Evolutionary conservation across 2,797 vertebrate genomes (phyloP).

Genomic region (Hemibagrus guttatus): DNA sequence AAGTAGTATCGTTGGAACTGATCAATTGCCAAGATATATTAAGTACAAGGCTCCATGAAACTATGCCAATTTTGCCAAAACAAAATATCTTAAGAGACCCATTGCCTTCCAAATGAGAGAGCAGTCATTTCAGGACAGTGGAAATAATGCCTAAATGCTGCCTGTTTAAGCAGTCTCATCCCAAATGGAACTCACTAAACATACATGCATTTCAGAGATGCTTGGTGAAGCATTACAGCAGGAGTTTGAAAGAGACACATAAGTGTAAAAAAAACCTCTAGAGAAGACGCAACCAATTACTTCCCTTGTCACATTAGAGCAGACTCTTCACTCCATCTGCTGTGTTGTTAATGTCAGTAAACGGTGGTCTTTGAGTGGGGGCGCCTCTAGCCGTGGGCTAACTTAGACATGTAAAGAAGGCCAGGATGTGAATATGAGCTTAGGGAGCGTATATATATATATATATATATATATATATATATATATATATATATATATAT

Average conservation of each 20-base stretch:
- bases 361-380: constrained; percentile 32
- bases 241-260: constrained; percentile 13
- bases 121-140: not conserved
- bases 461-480: constrained; percentile 94
- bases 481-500: constrained; percentile 83
- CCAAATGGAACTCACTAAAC: not conserved
- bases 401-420: constrained; percentile 35
- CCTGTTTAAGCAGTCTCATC: not conserved
- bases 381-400: constrained; percentile 15
- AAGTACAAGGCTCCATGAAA: not conserved
- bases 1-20: not conserved
- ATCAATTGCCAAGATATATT: not conserved
- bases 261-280: constrained; percentile 17
- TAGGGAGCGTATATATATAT: constrained; percentile 80
- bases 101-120: not conserved
- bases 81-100: not conserved
- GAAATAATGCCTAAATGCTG: not conserved
- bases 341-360: constrained; percentile 36
- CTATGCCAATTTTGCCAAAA: not conserved
- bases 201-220: not conserved
- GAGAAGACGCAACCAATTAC: constrained; percentile 16
- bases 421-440: constrained; percentile 36
- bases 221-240: constrained; percentile 2
- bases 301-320: constrained; percentile 29
- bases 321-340: constrained; percentile 28